Conservation (phyloP, 2,888 invertebrate species). For the Caenorhabditis plicata region DNA sequence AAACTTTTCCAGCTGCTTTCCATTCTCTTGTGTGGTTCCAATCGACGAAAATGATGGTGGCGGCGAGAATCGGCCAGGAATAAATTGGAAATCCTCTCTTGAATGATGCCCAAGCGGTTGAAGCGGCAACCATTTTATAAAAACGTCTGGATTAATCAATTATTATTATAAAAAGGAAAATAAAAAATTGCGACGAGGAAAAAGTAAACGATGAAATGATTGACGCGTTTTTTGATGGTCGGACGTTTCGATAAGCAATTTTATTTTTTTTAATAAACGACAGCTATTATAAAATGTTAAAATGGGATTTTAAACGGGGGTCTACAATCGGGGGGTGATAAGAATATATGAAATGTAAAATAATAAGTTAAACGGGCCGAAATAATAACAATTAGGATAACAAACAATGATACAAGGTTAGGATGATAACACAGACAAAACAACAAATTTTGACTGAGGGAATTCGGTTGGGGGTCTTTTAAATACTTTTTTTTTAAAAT, state of each 20-base stretch:
- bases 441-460: conserved; percentile 5
- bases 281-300: too few relatives aligned
- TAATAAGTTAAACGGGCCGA: too few relatives aligned
- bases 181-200: too few relatives aligned
- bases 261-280: too few relatives aligned
- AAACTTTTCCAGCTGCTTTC: conserved; percentile 48
- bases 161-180: not conserved
- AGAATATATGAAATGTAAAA: too few relatives aligned
- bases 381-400: too few relatives aligned
- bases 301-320: too few relatives aligned
- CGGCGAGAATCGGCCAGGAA: conserved; percentile 48
- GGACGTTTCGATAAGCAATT: too few relatives aligned
- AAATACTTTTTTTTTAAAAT: too few relatives aligned
- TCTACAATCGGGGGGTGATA: too few relatives aligned
- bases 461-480: conserved; percentile 8
- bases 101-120: conserved; percentile 36
- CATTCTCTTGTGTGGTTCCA: conserved; percentile 61
- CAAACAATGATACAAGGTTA: conserved; percentile 20
- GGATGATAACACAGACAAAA: conserved; percentile 28
- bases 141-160: not conserved
- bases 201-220: too few relatives aligned
- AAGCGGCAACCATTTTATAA: conserved; percentile 16
- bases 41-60: conserved; percentile 56
- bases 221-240: too few relatives aligned
- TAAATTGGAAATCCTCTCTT: conserved; percentile 45